Evolutionary conservation across 1,140 invertebrate species (phyloP), one percentile per base, ranked within the genome.

Genomic region (Samia ricini): DNA sequence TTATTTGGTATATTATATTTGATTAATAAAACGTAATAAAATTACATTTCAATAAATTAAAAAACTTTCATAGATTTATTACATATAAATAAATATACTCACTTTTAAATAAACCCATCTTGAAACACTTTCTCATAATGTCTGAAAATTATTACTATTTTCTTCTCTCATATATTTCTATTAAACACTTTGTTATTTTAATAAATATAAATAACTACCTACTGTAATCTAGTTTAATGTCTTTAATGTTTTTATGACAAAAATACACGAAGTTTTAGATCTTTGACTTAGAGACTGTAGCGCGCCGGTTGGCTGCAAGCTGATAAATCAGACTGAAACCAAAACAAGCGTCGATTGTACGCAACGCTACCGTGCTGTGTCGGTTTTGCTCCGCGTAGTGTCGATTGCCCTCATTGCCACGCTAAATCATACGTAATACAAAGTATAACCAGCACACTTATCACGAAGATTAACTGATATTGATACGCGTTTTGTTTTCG

Each of bases 71-170:
- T 42, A 42, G 1, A 42, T 12, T 36, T 36, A 42, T 12, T 15
- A 42, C 12, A 3, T 5, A 15, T 42, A 0, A 1, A 3, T 42
- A 42, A 20, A 21, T 60, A 50, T 66, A 87, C 83, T 86, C 74
- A 88, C 85, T 88, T 72, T 85, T 86, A 29, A 88, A 88, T 24
- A 88, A 72, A 55, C 83, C 81, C 79, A 88, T 88, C 74, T 88
- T 88, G 69, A 88, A 88, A 67, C 79, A 88, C 75, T 88, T 88
- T 73, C 83, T 76, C 83, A 88, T 86, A 56, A 77, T 79, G 70
- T 79, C 77, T 23, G 83, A 64, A 63, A 85, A 71, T 73, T 77
- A 21, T 77, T 64, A 74, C 74, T 84, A 55, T 79, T 77, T 72
- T 74, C 71, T 68, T 81, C 77, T 51, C 74, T 79, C 79, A 85